Conservation (phyloP, 2,888 invertebrate genomes). For the Dione vanillae region DNA sequence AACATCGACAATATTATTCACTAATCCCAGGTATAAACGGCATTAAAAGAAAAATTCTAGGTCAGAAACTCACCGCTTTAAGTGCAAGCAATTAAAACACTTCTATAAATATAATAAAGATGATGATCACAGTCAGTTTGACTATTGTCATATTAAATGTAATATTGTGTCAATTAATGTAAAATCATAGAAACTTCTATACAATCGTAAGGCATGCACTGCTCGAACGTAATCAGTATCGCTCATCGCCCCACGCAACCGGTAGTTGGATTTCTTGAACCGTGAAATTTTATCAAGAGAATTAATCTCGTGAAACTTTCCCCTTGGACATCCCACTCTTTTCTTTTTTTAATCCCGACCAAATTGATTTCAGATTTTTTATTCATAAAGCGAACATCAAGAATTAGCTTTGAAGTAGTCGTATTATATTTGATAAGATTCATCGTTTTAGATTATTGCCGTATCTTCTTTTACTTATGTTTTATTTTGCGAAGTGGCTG, state of each 20-base stretch:
- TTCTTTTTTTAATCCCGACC: conserved; percentile 71
- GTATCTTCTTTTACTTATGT: neutral
- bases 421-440: conserved; percentile 23
- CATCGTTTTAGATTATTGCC: neutral
- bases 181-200: conserved; percentile 42
- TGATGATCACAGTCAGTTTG: neutral
- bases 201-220: conserved; percentile 56
- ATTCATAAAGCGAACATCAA: conserved; percentile 38
- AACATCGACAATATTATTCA: no score
- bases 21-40: no score
- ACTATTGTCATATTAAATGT: neutral
- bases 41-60: no score
- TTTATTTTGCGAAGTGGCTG: neutral
- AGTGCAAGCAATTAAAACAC: no score
- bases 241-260: conserved; percentile 83
- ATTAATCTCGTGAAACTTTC: conserved; percentile 81
- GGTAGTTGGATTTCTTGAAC: conserved; percentile 84
- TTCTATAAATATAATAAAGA: neutral
- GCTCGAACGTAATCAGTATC: conserved; percentile 80
- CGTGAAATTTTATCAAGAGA: conserved; percentile 84
- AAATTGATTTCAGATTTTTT: conserved; percentile 69
- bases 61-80: no score
- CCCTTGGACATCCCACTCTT: conserved; percentile 71
- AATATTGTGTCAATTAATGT: neutral
- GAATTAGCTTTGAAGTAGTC: conserved; percentile 46